Evolutionary conservation across 1,140 invertebrate species (phyloP).

Genomic region (Zelostemma sp.): DNA sequence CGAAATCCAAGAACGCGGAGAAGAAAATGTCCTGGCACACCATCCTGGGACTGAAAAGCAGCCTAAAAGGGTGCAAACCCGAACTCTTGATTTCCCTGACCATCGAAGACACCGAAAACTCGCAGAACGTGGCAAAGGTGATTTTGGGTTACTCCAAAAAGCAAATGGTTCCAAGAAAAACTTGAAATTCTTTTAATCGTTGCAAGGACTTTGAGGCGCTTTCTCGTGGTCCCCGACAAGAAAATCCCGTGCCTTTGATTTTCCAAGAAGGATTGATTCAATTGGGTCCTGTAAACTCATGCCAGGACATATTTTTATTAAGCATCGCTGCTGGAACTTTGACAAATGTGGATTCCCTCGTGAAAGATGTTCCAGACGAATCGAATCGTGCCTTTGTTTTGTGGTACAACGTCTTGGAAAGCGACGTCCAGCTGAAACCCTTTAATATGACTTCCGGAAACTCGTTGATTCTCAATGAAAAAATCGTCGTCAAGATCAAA

Average conservation of each 20-base stretch:
- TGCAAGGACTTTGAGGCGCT: not conserved
- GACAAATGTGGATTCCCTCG: conserved; percentile 54
- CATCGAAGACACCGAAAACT: conserved; percentile 59
- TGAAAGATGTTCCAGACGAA: conserved; percentile 32
- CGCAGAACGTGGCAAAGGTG: conserved; percentile 12
- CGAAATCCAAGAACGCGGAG: conserved; percentile 40
- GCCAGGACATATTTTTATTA: conserved; percentile 58
- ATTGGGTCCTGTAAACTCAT: conserved; percentile 55
- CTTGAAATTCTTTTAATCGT: not conserved
- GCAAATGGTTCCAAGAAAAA: not conserved
- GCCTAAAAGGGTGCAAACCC: conserved; percentile 66
- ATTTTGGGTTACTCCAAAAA: conserved; percentile 14
- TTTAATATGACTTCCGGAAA: conserved; percentile 47
- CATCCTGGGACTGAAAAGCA: conserved; percentile 65
- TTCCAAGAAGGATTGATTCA: conserved; percentile 63
- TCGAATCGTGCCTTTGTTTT: conserved; percentile 42
- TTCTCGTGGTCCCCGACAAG: conserved; percentile 18
- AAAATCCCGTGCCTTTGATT: conserved; percentile 48
- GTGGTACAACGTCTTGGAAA: conserved; percentile 59
- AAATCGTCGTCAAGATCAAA: conserved; percentile 60
- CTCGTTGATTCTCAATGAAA: conserved; percentile 56
- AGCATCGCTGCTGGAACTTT: conserved; percentile 52
- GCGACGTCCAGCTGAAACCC: conserved; percentile 55
- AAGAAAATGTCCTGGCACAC: conserved; percentile 66
- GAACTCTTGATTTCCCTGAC: conserved; percentile 68